These are phyloP conservation scores for Hippocampus mohnikei DNA, from an alignment of 2,113 vertebrate genomes.

Conservation along the genomic window DNA sequence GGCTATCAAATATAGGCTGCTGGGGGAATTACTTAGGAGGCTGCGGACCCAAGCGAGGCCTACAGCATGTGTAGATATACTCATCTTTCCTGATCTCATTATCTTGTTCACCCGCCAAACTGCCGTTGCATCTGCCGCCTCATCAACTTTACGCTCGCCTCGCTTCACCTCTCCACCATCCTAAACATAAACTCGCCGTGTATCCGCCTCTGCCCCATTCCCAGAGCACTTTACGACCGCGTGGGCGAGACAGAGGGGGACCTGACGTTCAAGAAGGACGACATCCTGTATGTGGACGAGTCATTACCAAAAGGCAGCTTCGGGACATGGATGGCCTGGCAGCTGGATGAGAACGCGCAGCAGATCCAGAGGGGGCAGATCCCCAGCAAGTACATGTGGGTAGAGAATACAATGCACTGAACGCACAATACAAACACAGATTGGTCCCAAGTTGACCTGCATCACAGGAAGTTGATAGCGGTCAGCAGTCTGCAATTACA, in stretches of 20 bases:
- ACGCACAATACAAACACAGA: constrained; percentile 5
- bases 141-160: constrained; percentile 21
- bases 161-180: background rate
- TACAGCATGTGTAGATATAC: constrained; percentile 10
- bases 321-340: constrained; percentile 98
- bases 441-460: too few relatives aligned
- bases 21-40: constrained; percentile 34
- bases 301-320: constrained; percentile 92
- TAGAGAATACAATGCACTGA: constrained; percentile 28
- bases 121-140: constrained; percentile 21
- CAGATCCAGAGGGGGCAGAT: constrained; percentile 95
- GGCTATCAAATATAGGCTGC: constrained; percentile 44
- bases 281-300: constrained; percentile 95
- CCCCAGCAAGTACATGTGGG: constrained; percentile 98
- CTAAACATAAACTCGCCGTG: constrained; percentile 22
- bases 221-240: constrained; percentile 94
- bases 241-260: constrained; percentile 87
- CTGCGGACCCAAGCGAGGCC: constrained; percentile 15
- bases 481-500: too few relatives aligned
- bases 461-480: too few relatives aligned
- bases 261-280: constrained; percentile 96
- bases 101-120: constrained; percentile 27
- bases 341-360: constrained; percentile 95
- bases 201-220: constrained; percentile 33
- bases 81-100: constrained; percentile 14